Evolutionary conservation across 2,113 vertebrate genomes (phyloP).

Genomic region (Mirza zaza): DNA sequence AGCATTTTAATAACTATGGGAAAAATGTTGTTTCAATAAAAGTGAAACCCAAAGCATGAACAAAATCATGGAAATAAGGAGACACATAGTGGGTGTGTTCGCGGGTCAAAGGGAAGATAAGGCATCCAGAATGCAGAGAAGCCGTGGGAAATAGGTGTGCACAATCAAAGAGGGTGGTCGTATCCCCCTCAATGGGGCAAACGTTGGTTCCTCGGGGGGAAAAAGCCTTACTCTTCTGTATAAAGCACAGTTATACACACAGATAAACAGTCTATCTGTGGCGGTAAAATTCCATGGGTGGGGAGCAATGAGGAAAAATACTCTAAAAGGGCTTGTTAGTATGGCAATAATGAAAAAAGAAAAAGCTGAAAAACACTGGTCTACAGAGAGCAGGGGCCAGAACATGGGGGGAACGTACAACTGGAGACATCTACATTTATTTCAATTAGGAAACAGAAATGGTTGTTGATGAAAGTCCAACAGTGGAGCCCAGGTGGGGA

Average conservation of each 20-base stretch:
- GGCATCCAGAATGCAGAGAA: background rate
- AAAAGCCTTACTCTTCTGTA: background rate
- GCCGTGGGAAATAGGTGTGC: background rate
- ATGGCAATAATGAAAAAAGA: background rate
- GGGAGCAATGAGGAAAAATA: background rate
- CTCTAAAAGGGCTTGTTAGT: background rate
- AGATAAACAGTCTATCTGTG: background rate
- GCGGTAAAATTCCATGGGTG: background rate
- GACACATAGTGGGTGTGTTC: fast-evolving
- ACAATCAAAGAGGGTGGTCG: background rate
- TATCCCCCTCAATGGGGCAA: background rate
- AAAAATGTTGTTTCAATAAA: background rate
- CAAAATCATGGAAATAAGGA: background rate
- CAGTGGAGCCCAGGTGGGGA: too few relatives aligned
- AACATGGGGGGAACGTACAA: background rate
- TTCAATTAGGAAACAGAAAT: background rate
- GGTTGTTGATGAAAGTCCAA: background rate
- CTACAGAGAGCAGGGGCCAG: background rate
- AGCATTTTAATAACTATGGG: background rate
- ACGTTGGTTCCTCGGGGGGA: background rate
- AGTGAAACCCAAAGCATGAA: background rate
- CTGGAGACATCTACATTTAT: background rate
- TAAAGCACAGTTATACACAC: background rate
- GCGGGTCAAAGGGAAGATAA: background rate
- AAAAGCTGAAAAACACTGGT: background rate